Evolutionary conservation across 2,888 invertebrate species (phyloP).

Genomic region (Cephus pulcher): DNA sequence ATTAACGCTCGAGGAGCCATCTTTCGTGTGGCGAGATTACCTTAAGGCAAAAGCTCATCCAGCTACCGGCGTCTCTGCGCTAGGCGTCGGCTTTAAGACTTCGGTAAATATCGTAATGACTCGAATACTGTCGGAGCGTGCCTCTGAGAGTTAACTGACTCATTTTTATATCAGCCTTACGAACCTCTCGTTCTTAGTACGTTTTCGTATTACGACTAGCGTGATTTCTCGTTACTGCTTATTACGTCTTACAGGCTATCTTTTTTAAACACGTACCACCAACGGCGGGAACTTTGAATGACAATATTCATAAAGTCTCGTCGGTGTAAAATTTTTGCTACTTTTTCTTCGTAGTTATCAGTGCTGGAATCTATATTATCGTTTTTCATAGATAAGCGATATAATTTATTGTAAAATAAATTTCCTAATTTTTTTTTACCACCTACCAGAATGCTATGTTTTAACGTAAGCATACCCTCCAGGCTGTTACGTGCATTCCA

Average conservation of each 20-base stretch:
- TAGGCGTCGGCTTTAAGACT: slow-evolving; percentile 26
- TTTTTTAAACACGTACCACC: neutral
- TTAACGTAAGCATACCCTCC: neutral
- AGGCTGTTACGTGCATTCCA: neutral
- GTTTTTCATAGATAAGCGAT: neutral
- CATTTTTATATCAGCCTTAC: slow-evolving; percentile 48
- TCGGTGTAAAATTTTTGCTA: too few relatives aligned
- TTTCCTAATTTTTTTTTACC: neutral
- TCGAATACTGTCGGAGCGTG: slow-evolving; percentile 59
- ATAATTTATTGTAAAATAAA: neutral
- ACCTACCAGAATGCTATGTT: neutral
- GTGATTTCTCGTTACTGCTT: slow-evolving; percentile 1
- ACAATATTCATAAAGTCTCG: neutral
- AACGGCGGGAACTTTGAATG: neutral
- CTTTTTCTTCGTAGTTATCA: neutral
- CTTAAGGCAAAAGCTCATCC: slow-evolving; percentile 33
- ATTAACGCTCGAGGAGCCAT: slow-evolving; percentile 2
- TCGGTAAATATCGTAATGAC: slow-evolving; percentile 60
- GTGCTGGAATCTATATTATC: neutral
- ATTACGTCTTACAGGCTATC: neutral
- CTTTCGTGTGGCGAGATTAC: slow-evolving; percentile 20
- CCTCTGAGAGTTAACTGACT: slow-evolving; percentile 62
- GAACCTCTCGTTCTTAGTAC: neutral
- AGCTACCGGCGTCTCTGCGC: slow-evolving; percentile 1
- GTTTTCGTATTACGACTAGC: slow-evolving; percentile 8